Conservation (phyloP, 2,888 invertebrate species). For the Lacanobia wlatinum region DNA sequence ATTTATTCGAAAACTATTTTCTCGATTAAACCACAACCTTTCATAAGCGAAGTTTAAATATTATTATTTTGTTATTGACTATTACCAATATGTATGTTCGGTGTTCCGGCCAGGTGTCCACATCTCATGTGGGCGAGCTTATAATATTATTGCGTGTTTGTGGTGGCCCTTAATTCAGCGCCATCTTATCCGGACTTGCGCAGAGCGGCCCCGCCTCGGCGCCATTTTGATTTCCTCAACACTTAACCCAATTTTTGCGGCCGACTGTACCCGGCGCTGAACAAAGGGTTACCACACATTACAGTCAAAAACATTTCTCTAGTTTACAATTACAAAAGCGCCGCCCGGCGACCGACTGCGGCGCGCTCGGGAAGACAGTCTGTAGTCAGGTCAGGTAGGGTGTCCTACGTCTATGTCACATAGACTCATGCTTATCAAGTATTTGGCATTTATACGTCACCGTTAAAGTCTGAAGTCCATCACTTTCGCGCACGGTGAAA, state of each 20-base stretch:
- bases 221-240: constrained; percentile 87
- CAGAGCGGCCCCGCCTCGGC: constrained; percentile 70
- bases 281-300: constrained; percentile 82
- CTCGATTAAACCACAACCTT: constrained; percentile 90
- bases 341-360: constrained; percentile 65
- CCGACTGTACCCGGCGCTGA: constrained; percentile 73
- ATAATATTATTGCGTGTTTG: constrained; percentile 83
- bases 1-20: constrained; percentile 88
- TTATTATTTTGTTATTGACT: constrained; percentile 89
- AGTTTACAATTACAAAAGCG: constrained; percentile 81
- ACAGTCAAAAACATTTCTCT: constrained; percentile 78
- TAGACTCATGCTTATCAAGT: constrained; percentile 64
- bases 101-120: constrained; percentile 73
- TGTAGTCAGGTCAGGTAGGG: constrained; percentile 66
- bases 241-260: constrained; percentile 86
- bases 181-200: constrained; percentile 85
- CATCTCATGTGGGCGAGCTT: constrained; percentile 83
- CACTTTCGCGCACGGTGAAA: constrained; percentile 65
- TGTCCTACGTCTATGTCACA: constrained; percentile 57
- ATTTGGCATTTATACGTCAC: constrained; percentile 67
- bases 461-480: constrained; percentile 62
- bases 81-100: constrained; percentile 86
- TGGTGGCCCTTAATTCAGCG: constrained; percentile 72
- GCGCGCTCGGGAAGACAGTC: constrained; percentile 78
- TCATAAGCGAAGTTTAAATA: constrained; percentile 90